Conservation (phyloP, 2,113 vertebrate species). For the Balaeniceps rex region DNA sequence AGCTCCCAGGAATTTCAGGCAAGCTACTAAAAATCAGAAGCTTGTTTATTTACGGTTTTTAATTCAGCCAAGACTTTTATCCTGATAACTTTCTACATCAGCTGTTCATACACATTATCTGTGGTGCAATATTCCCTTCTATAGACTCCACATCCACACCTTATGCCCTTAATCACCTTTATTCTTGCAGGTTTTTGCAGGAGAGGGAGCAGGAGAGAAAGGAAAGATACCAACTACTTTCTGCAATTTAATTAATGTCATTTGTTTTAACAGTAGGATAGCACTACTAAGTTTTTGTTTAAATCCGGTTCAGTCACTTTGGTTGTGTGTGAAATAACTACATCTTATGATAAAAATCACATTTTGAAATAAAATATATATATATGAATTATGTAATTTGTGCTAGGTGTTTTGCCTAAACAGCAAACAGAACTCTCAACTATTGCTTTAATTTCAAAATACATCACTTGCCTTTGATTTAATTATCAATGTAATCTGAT, state of each 20-base stretch:
- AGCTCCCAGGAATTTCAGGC: background rate
- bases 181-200: background rate
- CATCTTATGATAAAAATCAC: background rate
- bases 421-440: background rate
- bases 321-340: background rate
- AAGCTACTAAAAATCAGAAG: background rate
- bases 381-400: background rate
- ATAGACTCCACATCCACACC: background rate
- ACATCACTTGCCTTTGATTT: background rate
- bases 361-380: background rate
- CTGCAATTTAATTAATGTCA: background rate
- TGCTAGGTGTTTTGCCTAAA: background rate
- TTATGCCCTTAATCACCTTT: background rate
- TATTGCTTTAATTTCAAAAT: conserved; percentile 10
- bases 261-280: background rate
- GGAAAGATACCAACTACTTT: background rate
- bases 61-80: background rate
- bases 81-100: background rate
- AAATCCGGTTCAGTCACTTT: background rate
- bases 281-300: background rate
- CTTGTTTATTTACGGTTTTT: background rate
- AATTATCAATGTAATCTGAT: background rate
- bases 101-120: background rate
- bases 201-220: background rate
- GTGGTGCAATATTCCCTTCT: background rate